phyloP scores from a whole-genome alignment of 2,113 vertebrate species.

The Sebastes schlegelii region DNA sequence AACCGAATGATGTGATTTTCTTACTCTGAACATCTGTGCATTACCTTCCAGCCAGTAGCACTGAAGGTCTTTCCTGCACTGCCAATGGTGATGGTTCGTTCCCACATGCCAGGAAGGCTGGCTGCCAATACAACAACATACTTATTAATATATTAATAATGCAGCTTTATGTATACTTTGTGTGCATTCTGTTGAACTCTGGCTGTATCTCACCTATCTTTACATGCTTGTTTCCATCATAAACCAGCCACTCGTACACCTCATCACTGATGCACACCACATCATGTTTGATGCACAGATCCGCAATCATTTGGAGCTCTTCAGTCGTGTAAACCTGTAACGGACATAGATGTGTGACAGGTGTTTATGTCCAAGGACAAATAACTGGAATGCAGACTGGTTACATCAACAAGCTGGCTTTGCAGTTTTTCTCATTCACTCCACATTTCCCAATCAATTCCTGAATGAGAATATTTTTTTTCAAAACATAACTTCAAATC shows the following conservation, averaged over 20 bases:
- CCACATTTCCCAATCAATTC: no score
- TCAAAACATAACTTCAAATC: no score
- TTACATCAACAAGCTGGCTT: background rate
- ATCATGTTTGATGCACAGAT: slow-evolving; percentile 90
- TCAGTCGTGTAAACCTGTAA: slow-evolving; percentile 88
- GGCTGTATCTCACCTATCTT: slow-evolving; percentile 88
- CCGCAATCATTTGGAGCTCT: slow-evolving; percentile 91
- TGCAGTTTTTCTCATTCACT: no score
- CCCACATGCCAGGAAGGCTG: slow-evolving; percentile 96
- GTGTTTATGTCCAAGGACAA: no score
- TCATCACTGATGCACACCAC: slow-evolving; percentile 92
- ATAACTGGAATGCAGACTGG: no score
- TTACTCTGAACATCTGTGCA: background rate
- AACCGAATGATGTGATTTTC: no score
- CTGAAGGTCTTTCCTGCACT: slow-evolving; percentile 96
- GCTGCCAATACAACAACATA: slow-evolving; percentile 77
- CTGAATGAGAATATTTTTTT: no score
- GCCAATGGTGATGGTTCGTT: slow-evolving; percentile 89
- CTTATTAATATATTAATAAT: background rate
- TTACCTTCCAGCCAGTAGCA: slow-evolving; percentile 96
- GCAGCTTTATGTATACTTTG: background rate
- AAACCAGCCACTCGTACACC: slow-evolving; percentile 97
- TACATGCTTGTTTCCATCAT: slow-evolving; percentile 86
- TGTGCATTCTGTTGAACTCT: background rate
- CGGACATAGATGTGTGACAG: background rate